These are phyloP conservation scores for Dasyprocta punctata DNA, from an alignment of 2,113 vertebrate species.

Conservation along the genomic window DNA sequence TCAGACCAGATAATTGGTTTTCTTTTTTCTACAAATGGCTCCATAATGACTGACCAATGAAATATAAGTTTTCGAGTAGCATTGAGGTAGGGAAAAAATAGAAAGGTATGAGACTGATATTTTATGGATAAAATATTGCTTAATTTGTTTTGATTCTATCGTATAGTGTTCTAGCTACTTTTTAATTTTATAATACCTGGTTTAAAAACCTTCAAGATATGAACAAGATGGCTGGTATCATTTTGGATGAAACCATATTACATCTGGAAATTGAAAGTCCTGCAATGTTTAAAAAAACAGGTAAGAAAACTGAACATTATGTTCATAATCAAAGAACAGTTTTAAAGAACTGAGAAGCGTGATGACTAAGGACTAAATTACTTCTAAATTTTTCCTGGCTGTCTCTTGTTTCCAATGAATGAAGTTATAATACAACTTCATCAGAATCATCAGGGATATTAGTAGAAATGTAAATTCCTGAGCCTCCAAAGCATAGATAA, in stretches of 20 bases:
- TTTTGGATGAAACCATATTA: neutral
- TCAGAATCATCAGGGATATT: neutral
- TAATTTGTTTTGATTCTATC: neutral
- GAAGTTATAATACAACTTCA: neutral
- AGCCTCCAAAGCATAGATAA: neutral
- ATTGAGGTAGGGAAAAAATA: neutral
- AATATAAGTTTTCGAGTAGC: neutral
- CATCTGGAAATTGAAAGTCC: neutral
- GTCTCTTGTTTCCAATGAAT: neutral
- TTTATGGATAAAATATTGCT: neutral
- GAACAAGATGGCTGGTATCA: neutral
- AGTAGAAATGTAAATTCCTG: neutral
- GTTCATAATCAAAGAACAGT: neutral
- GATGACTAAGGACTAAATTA: neutral
- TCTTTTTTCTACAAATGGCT: accelerated
- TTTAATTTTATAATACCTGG: neutral
- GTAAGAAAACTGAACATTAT: neutral
- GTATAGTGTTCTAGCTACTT: neutral
- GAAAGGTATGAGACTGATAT: neutral
- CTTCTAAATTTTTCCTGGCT: neutral
- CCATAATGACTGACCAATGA: neutral
- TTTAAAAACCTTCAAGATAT: neutral
- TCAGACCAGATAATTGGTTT: neutral
- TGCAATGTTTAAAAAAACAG: neutral
- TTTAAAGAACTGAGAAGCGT: neutral